Evolutionary conservation across 2,888 invertebrate species (phyloP), one percentile per base, ranked within the genome.

Genomic region (Polyommatus icarus): DNA sequence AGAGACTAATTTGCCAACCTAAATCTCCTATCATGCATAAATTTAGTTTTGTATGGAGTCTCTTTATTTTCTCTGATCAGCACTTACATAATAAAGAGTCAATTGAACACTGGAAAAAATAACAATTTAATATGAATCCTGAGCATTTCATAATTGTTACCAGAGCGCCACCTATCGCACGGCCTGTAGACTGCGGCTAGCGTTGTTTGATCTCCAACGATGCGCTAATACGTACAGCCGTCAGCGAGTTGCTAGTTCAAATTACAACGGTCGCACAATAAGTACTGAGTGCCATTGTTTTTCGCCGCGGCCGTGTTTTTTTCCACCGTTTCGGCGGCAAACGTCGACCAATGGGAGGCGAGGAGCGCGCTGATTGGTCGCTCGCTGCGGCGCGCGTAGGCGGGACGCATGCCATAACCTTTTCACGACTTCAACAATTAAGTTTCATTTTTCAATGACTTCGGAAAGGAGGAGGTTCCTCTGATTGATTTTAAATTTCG

Each of bases 271-370:
- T 40, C 72, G 81, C 81, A 87, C 89, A 87, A 87, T 87, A 83
- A 87, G 84, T 82, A 83, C 80, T 89, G 91, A 81, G 80, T 89
- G 91, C 91, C 92, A 93, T 93, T 92, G 93, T 92, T 91, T 91
- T 91, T 90, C 89, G 88, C 24, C 87, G 81, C 76, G 71, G 77
- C 73, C 77, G 83, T 79, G 81, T 84, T 84, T 86, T 87, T 83
- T 82, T 83, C 81, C 80, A 73, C 80, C 71, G 78, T 79, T 77
- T 85, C 85, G 85, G 85, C 84, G 84, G 80, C 84, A 84, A 82
- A 81, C 82, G 79, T 76, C 86, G 84, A 79, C 91, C 91, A 91
- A 91, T 92, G 82, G 87, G 84, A 83, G 80, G 79, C 84, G 81
- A 77, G 86, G 85, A 79, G 78, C 79, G 79, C 83, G 79, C 80